These are phyloP conservation scores for Synanthedon vespiformis DNA, from an alignment of 2,888 invertebrate species.

Conservation along the genomic window DNA sequence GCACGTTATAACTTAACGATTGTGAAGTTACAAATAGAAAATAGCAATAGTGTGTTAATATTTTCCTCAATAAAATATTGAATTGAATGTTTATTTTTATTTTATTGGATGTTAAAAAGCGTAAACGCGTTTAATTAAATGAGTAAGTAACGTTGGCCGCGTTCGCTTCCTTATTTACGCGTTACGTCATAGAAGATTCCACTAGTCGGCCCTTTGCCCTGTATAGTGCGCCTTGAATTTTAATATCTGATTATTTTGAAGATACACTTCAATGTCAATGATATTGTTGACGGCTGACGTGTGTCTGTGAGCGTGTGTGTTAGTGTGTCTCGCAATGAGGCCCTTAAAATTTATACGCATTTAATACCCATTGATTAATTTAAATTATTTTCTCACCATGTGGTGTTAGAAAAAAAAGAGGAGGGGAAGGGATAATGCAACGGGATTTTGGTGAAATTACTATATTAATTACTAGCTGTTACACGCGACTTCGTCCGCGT, in stretches of 20 bases:
- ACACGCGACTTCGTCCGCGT: too few relatives aligned
- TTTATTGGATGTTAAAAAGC: neutral
- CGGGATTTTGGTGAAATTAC: too few relatives aligned
- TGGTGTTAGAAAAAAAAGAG: too few relatives aligned
- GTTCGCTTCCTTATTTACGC: neutral
- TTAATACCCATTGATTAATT: too few relatives aligned
- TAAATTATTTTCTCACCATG: conserved; percentile 1
- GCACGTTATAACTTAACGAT: too few relatives aligned
- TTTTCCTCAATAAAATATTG: neutral
- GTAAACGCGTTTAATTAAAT: neutral
- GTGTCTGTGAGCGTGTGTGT: neutral
- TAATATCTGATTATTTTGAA: conserved; percentile 33
- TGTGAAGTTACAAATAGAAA: too few relatives aligned
- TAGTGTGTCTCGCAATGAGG: neutral
- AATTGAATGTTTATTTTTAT: neutral
- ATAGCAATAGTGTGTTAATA: neutral
- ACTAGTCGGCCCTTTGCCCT: conserved; percentile 18
- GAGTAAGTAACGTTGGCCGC: neutral
- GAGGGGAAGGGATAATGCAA: too few relatives aligned
- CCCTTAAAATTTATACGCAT: neutral
- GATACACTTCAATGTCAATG: neutral
- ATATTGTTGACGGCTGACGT: neutral
- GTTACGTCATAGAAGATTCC: neutral
- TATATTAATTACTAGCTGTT: too few relatives aligned
- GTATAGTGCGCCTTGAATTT: conserved; percentile 43